Percentiles rank a stretch among this genome's conserved stretches.
These are phyloP conservation scores for Dorcus hopei DNA, from an alignment of 2,888 invertebrate genomes.

Conservation along the genomic window DNA sequence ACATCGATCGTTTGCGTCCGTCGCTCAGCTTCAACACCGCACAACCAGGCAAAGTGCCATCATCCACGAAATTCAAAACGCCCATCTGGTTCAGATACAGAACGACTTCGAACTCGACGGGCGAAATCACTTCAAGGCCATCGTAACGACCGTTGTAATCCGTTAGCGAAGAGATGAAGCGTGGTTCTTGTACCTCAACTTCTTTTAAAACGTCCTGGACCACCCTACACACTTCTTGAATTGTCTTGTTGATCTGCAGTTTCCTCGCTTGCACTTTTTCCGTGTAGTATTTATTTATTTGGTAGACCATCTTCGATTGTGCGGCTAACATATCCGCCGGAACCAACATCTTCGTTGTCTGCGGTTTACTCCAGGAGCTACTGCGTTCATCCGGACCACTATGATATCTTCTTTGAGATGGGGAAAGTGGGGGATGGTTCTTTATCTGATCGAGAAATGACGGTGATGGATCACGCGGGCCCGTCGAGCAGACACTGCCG, in stretches of 20 bases:
- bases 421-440: conserved; percentile 27
- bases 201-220: conserved; percentile 94
- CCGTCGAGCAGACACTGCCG: conserved; percentile 39
- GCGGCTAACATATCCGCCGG: conserved; percentile 92
- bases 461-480: conserved; percentile 40
- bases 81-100: conserved; percentile 97
- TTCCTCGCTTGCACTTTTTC: conserved; percentile 86
- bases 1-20: conserved; percentile 94
- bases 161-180: conserved; percentile 87
- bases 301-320: conserved; percentile 92
- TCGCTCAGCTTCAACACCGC: conserved; percentile 92
- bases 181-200: conserved; percentile 91
- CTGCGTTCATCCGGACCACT: conserved; percentile 32
- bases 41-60: conserved; percentile 89
- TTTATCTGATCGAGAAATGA: conserved; percentile 30
- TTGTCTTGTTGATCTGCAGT: conserved; percentile 80
- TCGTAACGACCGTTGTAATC: conserved; percentile 89
- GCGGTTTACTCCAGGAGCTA: conserved; percentile 25
- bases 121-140: conserved; percentile 89
- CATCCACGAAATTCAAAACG: conserved; percentile 95
- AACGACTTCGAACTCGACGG: conserved; percentile 91
- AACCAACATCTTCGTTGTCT: conserved; percentile 70
- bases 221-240: conserved; percentile 86
- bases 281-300: conserved; percentile 90
- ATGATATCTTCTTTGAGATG: conserved; percentile 32